These are phyloP conservation scores for Symphodus melops DNA, from an alignment of 2,113 vertebrate species.

Conservation along the genomic window DNA sequence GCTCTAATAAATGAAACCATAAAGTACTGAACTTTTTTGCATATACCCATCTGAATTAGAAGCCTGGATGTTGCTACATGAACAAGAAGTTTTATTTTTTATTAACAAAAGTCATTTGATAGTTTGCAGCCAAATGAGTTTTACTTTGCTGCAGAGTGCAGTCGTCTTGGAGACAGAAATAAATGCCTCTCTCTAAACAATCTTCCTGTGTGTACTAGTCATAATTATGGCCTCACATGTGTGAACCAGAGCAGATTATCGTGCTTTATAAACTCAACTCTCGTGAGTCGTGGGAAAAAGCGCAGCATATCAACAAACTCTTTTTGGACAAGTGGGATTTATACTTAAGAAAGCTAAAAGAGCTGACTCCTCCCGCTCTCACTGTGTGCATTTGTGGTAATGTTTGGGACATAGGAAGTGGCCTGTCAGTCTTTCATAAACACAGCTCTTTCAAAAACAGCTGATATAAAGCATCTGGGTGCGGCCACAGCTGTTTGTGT, in stretches of 20 bases:
- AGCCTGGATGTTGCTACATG: constrained; percentile 1
- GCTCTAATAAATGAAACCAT: constrained; percentile 9
- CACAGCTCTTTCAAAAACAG: constrained; percentile 63
- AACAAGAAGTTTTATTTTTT: constrained; percentile 18
- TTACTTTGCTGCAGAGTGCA: constrained; percentile 20
- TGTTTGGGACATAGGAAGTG: constrained; percentile 76
- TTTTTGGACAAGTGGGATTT: background rate
- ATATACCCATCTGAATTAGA: background rate
- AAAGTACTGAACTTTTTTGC: background rate
- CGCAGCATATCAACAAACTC: constrained; percentile 23
- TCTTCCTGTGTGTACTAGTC: background rate
- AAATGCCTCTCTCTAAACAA: constrained; percentile 47
- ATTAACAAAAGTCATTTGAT: constrained; percentile 50
- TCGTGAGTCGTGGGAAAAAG: constrained; percentile 16
- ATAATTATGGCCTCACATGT: constrained; percentile 21
- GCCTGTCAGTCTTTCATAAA: constrained; percentile 77
- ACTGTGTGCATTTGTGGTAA: constrained; percentile 25
- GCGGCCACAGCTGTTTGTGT: constrained; percentile 60
- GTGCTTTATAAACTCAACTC: constrained; percentile 10
- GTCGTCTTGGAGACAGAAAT: constrained; percentile 51
- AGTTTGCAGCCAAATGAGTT: constrained; percentile 35
- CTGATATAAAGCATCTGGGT: constrained; percentile 79
- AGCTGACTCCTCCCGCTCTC: constrained; percentile 17
- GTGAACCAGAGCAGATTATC: constrained; percentile 10
- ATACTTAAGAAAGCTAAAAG: constrained; percentile 24